Evolutionary conservation across 2,113 vertebrate species (phyloP).

Genomic region (Ptyas mucosa): DNA sequence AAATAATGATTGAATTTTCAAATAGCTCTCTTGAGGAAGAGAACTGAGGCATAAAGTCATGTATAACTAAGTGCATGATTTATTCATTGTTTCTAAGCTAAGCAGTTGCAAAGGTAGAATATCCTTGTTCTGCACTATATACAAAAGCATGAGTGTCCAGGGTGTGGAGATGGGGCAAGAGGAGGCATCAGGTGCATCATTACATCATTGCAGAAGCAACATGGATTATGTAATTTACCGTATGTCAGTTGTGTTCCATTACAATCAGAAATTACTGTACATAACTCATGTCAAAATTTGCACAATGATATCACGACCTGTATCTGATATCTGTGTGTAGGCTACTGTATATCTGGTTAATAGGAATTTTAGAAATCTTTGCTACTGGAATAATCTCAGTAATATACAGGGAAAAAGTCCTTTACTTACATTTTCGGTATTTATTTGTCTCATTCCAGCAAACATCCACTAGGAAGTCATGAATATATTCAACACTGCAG

Average conservation of each 20-base stretch:
- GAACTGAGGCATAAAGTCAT: rapidly evolving
- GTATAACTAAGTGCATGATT: too few relatives aligned
- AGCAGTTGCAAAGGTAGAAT: rapidly evolving
- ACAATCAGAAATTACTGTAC: not conserved
- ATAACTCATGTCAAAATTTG: not conserved
- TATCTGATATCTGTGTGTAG: not conserved
- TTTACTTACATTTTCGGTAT: rapidly evolving
- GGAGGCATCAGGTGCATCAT: not conserved
- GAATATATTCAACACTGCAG: constrained; percentile 91
- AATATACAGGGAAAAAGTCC: rapidly evolving
- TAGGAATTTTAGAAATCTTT: not conserved
- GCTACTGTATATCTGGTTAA: not conserved
- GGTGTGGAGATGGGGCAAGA: not conserved
- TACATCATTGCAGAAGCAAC: not conserved
- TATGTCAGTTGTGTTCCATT: not conserved
- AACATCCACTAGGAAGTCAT: constrained; percentile 84
- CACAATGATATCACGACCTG: not conserved
- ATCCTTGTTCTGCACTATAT: rapidly evolving
- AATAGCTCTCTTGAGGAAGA: not conserved
- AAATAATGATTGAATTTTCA: not conserved
- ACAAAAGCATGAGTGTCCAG: not conserved
- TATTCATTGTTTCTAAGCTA: not conserved
- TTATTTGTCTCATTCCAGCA: constrained; percentile 61
- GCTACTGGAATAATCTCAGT: not conserved
- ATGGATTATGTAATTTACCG: not conserved